Base-by-base conservation (phyloP, 2,797 vertebrate species). In the Eupleurogrammus muticus region DNA sequence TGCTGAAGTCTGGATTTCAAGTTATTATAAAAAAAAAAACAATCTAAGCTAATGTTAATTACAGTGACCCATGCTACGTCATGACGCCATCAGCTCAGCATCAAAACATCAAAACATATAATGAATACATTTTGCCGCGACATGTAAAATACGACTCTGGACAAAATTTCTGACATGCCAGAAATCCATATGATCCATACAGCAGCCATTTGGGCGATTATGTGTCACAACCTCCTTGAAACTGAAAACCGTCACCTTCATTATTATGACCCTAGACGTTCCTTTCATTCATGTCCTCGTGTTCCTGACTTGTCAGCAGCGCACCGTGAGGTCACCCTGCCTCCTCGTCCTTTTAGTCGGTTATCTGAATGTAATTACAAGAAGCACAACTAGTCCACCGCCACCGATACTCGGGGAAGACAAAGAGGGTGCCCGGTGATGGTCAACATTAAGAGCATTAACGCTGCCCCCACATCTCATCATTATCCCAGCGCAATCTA, bases 381-480 rank as follows among this genome's bases (percentile, higher is more conserved):
- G 75, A 55, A 49, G 69, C 64, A 47, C 42, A 70, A 75, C 79
- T n/a, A 5, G 70, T 5, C 3, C 6, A 28, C 28, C 6, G 6
- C 28, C 28, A 21, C 51, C 40, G 35, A 56, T 2, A 0, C 4
- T 6, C 13, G 1, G 8, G 0, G 6, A 46, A 77, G 82, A 83
- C 79, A 87, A 76, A 72, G 73, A 64, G 44, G 40, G 14, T 11
- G 66, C 54, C 36, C 60, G 2, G 23, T 5, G 57, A 65, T 82
- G 80, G 82, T 86, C 75, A 82, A 70, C 80, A 75, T 80, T 78
- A 73, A 79, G 70, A 72, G 74, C 85, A 68, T 87, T 81, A 87
- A 80, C 66, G 46, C 82, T 80, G 79, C 75, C 71, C 78, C 79
- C 60, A 70, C 80, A 64, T 83, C 80, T 82, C 83, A 85, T 83